Conservation (phyloP, 1,140 invertebrate genomes). For the Palaemon carinicauda region DNA sequence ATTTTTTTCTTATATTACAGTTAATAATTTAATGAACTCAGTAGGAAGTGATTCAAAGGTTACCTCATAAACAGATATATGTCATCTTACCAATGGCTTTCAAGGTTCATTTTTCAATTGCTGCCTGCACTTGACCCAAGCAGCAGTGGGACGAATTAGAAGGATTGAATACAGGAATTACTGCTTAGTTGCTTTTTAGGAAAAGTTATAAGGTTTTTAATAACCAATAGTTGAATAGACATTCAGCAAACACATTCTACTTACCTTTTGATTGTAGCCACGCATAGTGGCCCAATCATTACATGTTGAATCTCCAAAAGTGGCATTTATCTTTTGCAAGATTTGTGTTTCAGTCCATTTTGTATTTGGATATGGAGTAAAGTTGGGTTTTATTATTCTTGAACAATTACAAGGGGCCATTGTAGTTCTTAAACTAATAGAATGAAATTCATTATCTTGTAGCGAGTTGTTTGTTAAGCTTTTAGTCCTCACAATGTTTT, state of each 20-base stretch:
- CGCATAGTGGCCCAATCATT: conserved; percentile 26
- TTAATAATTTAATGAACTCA: no score
- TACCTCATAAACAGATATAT: no score
- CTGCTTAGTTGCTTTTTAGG: no score
- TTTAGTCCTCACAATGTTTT: background rate
- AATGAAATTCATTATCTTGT: background rate
- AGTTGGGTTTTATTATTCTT: background rate
- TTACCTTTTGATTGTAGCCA: conserved; percentile 25
- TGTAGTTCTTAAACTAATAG: background rate
- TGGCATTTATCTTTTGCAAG: background rate
- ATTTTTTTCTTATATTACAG: no score
- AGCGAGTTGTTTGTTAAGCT: background rate
- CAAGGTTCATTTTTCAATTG: background rate
- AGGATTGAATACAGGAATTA: no score
- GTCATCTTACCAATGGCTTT: no score
- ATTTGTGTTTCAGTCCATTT: background rate
- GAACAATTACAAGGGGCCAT: background rate
- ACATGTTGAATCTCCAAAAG: conserved; percentile 27
- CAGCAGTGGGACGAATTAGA: no score
- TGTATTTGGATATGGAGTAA: background rate
- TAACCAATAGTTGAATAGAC: no score
- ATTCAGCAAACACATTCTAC: background rate
- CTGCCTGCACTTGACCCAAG: background rate
- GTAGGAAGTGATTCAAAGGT: no score
- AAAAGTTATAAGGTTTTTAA: no score